Conservation (phyloP, 2,797 vertebrate genomes). For the Bryconaethiops microstoma region DNA sequence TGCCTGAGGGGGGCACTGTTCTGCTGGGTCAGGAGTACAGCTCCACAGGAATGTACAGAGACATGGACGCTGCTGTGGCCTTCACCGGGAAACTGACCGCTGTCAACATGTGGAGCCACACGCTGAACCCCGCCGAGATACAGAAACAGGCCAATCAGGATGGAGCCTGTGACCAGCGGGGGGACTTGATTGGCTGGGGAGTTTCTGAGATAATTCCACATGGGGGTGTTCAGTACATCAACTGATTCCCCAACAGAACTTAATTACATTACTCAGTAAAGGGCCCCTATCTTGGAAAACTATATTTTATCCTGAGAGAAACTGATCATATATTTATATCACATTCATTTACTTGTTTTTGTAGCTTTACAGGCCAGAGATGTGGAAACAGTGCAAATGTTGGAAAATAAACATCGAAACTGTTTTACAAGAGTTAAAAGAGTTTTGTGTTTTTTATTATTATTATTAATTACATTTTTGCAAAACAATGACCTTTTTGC, state of each 20-base stretch:
- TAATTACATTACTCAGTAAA: too few relatives aligned
- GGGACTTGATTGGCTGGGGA: conserved; percentile 83
- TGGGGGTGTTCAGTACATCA: conserved; percentile 80
- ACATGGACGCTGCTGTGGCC: conserved; percentile 77
- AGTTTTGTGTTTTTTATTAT: background rate
- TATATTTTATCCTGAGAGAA: too few relatives aligned
- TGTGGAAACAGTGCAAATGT: too few relatives aligned
- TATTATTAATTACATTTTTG: too few relatives aligned
- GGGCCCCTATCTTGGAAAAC: too few relatives aligned
- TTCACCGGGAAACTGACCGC: conserved; percentile 84
- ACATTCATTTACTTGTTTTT: too few relatives aligned
- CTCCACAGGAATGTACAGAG: conserved; percentile 51
- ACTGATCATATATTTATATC: too few relatives aligned
- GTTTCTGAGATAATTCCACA: conserved; percentile 81
- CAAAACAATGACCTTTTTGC: too few relatives aligned
- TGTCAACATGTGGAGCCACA: conserved; percentile 82
- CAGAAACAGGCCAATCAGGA: conserved; percentile 33
- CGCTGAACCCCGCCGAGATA: conserved; percentile 72
- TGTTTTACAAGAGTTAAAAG: too few relatives aligned
- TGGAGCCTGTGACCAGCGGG: conserved; percentile 70
- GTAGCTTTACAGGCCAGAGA: too few relatives aligned
- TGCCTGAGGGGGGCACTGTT: conserved; percentile 77
- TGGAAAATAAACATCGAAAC: too few relatives aligned
- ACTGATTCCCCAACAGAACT: conserved; percentile 56
- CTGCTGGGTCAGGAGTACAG: conserved; percentile 84